Percentiles rank a stretch among this genome's conserved stretches.
Evolutionary conservation across 2,113 vertebrate genomes (phyloP).

Genomic region (Cairina moschata): DNA sequence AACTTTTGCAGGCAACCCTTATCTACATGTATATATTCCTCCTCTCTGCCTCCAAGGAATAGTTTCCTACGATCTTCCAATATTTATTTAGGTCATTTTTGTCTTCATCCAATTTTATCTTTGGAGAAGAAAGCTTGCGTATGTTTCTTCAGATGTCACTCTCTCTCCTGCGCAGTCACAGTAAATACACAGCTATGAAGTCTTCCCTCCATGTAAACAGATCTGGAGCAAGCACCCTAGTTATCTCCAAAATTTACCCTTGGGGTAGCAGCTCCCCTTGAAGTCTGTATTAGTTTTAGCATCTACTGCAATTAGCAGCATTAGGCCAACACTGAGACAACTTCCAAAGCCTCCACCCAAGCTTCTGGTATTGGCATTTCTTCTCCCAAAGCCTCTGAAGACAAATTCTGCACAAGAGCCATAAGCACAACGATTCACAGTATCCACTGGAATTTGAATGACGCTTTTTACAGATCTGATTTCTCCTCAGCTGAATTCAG

Average conservation of each 20-base stretch:
- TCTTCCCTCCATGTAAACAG: constrained; percentile 20
- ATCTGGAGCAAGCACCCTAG: neutral
- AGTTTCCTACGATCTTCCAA: constrained; percentile 8
- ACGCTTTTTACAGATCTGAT: neutral
- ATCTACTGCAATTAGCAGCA: neutral
- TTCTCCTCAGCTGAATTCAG: neutral
- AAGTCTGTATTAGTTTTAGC: neutral
- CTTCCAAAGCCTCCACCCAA: constrained; percentile 26
- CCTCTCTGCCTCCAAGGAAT: constrained; percentile 29
- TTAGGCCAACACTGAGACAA: neutral
- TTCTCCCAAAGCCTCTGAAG: neutral
- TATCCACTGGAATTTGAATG: neutral
- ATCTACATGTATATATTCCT: constrained; percentile 28
- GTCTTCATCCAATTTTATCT: constrained; percentile 7
- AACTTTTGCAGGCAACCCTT: neutral
- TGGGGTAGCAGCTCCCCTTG: neutral
- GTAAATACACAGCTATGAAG: neutral
- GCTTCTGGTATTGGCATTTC: neutral
- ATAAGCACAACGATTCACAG: neutral
- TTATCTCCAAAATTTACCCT: constrained; percentile 21
- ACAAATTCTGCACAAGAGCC: neutral
- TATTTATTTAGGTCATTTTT: constrained; percentile 56
- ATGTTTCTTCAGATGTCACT: constrained; percentile 21
- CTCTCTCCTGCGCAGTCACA: neutral
- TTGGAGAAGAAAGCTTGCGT: constrained; percentile 18